Conservation (phyloP, 1,140 invertebrate genomes). For the Oppia nitens region DNA sequence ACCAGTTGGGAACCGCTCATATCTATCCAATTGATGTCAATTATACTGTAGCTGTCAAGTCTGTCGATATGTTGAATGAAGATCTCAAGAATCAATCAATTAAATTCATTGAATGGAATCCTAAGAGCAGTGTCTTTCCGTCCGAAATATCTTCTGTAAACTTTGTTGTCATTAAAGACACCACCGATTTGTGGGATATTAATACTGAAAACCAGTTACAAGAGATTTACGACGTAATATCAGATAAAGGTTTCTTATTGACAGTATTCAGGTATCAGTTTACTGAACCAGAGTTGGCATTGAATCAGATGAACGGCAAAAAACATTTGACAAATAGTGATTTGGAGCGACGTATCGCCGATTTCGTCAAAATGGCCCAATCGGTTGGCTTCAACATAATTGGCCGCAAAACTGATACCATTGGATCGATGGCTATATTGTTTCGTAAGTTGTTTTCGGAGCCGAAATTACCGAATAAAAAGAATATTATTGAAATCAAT, state of each 20-base stretch:
- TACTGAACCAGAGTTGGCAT: neutral
- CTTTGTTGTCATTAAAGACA: neutral
- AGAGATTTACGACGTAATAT: neutral
- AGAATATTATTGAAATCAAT: slow-evolving; percentile 27
- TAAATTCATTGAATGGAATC: too few species aligned
- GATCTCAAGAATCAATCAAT: neutral
- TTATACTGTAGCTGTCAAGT: slow-evolving; percentile 26
- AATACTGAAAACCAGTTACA: slow-evolving; percentile 1
- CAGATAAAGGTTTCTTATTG: slow-evolving; percentile 6
- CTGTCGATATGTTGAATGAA: neutral
- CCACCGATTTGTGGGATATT: neutral
- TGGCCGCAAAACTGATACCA: neutral
- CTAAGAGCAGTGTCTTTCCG: neutral
- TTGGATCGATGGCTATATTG: neutral
- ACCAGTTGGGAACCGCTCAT: slow-evolving; percentile 14
- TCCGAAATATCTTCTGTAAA: neutral
- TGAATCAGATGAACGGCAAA: neutral
- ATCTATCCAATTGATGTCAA: slow-evolving; percentile 30
- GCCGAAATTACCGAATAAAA: slow-evolving; percentile 19
- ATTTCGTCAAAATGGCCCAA: neutral
- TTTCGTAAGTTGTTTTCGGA: slow-evolving; percentile 2
- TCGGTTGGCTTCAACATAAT: neutral
- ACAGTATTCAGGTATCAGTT: neutral
- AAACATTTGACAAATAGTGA: neutral
- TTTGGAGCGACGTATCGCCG: neutral